phyloP scores from a whole-genome alignment of 2,888 invertebrate genomes.

The Hirudinaria manillensis region DNA sequence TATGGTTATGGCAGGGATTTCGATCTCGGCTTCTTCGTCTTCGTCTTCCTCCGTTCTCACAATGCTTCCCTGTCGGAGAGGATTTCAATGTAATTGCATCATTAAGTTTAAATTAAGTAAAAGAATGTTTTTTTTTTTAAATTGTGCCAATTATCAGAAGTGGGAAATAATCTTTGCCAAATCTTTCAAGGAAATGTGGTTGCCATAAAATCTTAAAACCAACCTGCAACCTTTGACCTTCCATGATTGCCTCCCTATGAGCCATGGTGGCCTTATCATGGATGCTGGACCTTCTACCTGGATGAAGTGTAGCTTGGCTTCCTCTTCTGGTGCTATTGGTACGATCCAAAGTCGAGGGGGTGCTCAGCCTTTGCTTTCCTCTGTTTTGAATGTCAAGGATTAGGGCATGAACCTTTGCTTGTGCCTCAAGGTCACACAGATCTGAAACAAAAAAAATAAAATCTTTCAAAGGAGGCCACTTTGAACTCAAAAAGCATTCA shows the following conservation, averaged over 20 bases:
- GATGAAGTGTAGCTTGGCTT: slow-evolving; percentile 24
- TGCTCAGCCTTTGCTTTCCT: background rate
- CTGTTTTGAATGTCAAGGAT: slow-evolving; percentile 19
- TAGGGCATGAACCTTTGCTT: slow-evolving; percentile 3
- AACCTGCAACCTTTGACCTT: slow-evolving; percentile 66
- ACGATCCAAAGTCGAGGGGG: slow-evolving; percentile 22
- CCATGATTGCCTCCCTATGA: slow-evolving; percentile 87
- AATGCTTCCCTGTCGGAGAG: slow-evolving; percentile 21
- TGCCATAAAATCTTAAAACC: background rate
- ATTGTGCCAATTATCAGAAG: background rate
- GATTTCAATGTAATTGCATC: background rate
- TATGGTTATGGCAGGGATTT: background rate
- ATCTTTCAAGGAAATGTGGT: background rate
- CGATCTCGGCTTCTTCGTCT: slow-evolving; percentile 18
- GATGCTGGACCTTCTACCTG: slow-evolving; percentile 71
- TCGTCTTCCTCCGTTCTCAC: slow-evolving; percentile 20
- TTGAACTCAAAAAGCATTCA: background rate
- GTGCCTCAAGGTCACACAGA: slow-evolving; percentile 24
- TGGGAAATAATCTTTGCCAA: background rate
- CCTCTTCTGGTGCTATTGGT: slow-evolving; percentile 22
- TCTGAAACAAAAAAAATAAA: background rate
- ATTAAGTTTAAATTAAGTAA: background rate
- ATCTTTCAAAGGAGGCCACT: background rate
- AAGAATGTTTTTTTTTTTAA: background rate
- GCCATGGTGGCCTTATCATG: slow-evolving; percentile 87